Evolutionary conservation across 2,113 vertebrate genomes (phyloP).

Genomic region (Thalassoma bifasciatum): DNA sequence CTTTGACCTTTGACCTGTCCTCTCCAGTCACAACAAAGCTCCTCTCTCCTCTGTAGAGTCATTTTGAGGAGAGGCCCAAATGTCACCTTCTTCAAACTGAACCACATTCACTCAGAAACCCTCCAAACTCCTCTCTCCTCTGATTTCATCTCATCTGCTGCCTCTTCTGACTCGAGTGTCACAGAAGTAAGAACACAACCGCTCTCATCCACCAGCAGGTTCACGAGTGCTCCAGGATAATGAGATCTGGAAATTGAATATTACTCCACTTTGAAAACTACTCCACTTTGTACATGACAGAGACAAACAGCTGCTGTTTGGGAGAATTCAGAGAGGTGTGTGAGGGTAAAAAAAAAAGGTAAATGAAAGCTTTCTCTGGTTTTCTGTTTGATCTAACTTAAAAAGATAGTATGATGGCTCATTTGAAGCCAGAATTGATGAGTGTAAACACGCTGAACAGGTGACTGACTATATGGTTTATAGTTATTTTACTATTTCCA

Average conservation of each 20-base stretch:
- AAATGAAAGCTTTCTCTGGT: too few species aligned
- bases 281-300: too few species aligned
- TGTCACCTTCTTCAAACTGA: constrained; percentile 34
- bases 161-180: constrained; percentile 30
- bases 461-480: too few species aligned
- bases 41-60: background rate
- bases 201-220: background rate
- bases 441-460: too few species aligned
- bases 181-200: constrained; percentile 2
- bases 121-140: constrained; percentile 10
- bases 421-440: too few species aligned
- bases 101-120: constrained; percentile 26
- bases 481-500: too few species aligned
- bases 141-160: constrained; percentile 5
- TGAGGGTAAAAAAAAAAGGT: too few species aligned
- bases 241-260: constrained; percentile 2
- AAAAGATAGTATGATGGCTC: too few species aligned
- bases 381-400: too few species aligned
- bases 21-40: constrained; percentile 24
- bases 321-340: too few species aligned
- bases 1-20: constrained; percentile 30
- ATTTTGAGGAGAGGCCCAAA: constrained; percentile 12
- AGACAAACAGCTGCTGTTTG: too few species aligned
- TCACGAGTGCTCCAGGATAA: constrained; percentile 11
- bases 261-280: background rate